Evolutionary conservation across 2,113 vertebrate species (phyloP), one percentile per base, ranked within the genome.

Genomic region (Orthonyx spaldingii): DNA sequence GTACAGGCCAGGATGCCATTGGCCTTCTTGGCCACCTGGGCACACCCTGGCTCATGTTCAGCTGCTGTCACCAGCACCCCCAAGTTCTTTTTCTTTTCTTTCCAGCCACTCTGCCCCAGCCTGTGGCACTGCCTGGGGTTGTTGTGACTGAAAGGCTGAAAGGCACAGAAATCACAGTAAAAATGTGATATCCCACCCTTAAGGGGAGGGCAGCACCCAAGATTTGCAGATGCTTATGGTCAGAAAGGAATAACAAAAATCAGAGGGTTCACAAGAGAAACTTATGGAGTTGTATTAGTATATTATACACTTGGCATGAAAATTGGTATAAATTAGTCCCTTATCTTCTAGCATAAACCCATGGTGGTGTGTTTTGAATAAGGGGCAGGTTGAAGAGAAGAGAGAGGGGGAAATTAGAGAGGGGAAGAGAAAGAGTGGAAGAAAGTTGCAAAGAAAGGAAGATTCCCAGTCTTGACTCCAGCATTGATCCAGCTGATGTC

Each of bases 61-160:
- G 30, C 5, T 1, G 0, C n/a, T 55, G 32, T 33, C 2, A 42
- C 7, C 53, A 55, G 5, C 17, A 68, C 3, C 3, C 5, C 24
- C 13, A 52, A 12, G 11, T 56, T n/a, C n/a, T n/a, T n/a, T n/a
- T n/a, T n/a, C n/a, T n/a, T n/a, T n/a, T n/a, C 44, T 82, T 70
- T 11, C 65, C 55, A 41, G 44, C 12, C 55, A 30, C 35, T 69
- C 30, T 11, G 28, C 42, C 14, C 9, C 19, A 69, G 35, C 23
- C 44, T 82, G 42, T 19, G 13, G 10, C 30, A 27, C 30, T 82
- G 18, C 14, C 18, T 69, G 64, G 11, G 53, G 23, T 22, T 41
- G 35, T n/a, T 82, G 65, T 82, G 15, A 23, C 30, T 11, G 14
- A 57, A 68, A 7, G 42, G 23, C 30, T 11, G 14, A 57, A 68